phyloP scores from a whole-genome alignment of 2,797 vertebrate species.

The Lutjanus argentimaculatus region DNA sequence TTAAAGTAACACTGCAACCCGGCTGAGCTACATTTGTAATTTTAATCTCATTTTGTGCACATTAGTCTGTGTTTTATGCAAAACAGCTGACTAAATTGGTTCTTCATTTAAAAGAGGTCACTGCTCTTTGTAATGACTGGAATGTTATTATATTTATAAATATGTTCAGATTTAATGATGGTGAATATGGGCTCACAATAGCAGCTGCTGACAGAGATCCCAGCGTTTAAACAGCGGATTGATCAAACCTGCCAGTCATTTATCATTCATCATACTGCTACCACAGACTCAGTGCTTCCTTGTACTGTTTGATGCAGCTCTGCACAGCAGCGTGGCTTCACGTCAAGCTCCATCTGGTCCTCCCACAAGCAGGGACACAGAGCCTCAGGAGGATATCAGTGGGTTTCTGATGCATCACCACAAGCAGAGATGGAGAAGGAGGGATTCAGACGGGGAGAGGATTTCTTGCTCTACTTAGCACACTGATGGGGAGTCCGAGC shows the following conservation, averaged over 20 bases:
- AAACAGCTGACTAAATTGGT: not conserved
- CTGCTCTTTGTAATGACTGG: constrained; percentile 9
- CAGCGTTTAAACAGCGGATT: constrained; percentile 17
- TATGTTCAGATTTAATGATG: not conserved
- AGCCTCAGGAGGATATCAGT: constrained; percentile 53
- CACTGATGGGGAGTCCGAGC: constrained; percentile 46
- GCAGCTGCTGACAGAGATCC: constrained; percentile 5
- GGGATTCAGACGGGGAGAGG: constrained; percentile 44
- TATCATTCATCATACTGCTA: constrained; percentile 14
- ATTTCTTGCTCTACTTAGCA: constrained; percentile 75
- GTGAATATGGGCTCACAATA: not conserved
- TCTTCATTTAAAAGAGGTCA: constrained; percentile 7
- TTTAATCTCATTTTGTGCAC: constrained; percentile 1
- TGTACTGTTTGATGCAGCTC: constrained; percentile 48
- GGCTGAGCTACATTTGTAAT: not conserved
- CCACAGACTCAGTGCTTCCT: constrained; percentile 31
- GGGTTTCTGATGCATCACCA: constrained; percentile 54
- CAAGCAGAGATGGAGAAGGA: constrained; percentile 33
- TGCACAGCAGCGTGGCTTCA: constrained; percentile 47
- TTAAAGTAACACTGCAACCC: not conserved
- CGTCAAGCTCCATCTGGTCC: constrained; percentile 72
- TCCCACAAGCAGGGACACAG: constrained; percentile 63
- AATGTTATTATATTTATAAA: constrained; percentile 17
- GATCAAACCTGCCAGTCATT: constrained; percentile 29
- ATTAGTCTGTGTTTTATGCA: not conserved